phyloP scores from a whole-genome alignment of 2,113 vertebrate genomes.

The Pitta sordida region DNA sequence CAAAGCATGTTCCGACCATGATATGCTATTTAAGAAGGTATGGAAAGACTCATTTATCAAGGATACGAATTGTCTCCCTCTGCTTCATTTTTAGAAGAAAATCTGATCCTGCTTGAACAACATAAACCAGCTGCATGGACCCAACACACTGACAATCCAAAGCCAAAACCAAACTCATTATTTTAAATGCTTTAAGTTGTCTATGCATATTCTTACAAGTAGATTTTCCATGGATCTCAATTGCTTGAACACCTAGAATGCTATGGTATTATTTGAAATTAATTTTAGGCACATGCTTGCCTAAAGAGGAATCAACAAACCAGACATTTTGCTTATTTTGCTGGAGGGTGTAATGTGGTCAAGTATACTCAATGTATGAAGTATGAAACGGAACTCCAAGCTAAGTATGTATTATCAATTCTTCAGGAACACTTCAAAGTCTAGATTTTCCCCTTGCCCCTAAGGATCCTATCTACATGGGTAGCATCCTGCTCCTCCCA shows the following conservation, averaged over 20 bases:
- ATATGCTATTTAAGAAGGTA: neutral
- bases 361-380: neutral
- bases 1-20: neutral
- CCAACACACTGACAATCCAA: neutral
- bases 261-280: neutral
- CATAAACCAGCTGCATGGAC: neutral
- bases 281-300: neutral
- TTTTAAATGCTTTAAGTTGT: neutral
- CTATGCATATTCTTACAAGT: neutral
- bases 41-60: neutral
- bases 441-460: neutral
- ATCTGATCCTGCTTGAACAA: neutral
- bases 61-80: neutral
- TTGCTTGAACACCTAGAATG: neutral
- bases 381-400: neutral
- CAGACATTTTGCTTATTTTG: neutral
- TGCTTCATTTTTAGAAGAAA: neutral
- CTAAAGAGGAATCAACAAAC: neutral
- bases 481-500: neutral
- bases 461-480: neutral
- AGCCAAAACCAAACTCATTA: neutral
- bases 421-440: neutral
- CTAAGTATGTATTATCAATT: neutral
- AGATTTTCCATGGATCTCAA: neutral
- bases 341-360: neutral